phyloP scores from a whole-genome alignment of 2,888 invertebrate species.

The Scelioninae gen. 2 region DNA sequence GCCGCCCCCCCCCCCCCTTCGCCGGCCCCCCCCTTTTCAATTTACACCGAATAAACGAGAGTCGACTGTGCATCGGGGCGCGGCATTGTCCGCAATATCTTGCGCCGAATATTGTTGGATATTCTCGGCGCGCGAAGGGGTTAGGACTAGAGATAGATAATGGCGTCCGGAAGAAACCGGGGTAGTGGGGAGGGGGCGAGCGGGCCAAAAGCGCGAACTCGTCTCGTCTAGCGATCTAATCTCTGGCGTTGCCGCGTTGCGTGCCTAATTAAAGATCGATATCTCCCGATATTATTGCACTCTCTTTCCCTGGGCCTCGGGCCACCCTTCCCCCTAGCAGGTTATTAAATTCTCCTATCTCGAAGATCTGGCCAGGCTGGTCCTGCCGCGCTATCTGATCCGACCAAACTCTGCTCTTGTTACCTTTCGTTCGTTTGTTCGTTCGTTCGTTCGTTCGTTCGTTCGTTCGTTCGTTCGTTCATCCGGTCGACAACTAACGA shows the following conservation, averaged over 20 bases:
- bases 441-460: slow-evolving; percentile 55
- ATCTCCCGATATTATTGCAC: slow-evolving; percentile 75
- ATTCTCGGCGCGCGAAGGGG: slow-evolving; percentile 28
- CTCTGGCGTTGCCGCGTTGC: slow-evolving; percentile 72
- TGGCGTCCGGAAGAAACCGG: slow-evolving; percentile 54
- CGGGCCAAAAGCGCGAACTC: slow-evolving; percentile 62
- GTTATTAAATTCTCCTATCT: slow-evolving; percentile 75
- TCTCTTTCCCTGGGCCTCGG: slow-evolving; percentile 62
- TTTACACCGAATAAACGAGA: slow-evolving; percentile 39
- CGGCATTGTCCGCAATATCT: slow-evolving; percentile 40
- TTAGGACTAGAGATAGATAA: slow-evolving; percentile 53
- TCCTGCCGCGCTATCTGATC: slow-evolving; percentile 71
- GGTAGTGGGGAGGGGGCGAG: slow-evolving; percentile 28
- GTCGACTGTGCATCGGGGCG: slow-evolving; percentile 16
- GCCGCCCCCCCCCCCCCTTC: slow-evolving; percentile 17
- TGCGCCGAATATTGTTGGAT: slow-evolving; percentile 39
- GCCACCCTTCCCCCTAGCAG: slow-evolving; percentile 66
- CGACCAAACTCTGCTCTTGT: slow-evolving; percentile 69
- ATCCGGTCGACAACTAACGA: slow-evolving; percentile 55
- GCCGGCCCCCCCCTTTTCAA: slow-evolving; percentile 27
- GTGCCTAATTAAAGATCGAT: slow-evolving; percentile 76
- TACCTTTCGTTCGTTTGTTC: slow-evolving; percentile 63
- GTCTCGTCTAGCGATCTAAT: slow-evolving; percentile 73
- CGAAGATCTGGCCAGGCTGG: slow-evolving; percentile 72
- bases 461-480: slow-evolving; percentile 51